A percentile compares a stretch with the other conserved stretches of the same genome.
These are phyloP conservation scores for Empis stercorea DNA, from an alignment of 2,888 invertebrate genomes.

Conservation along the genomic window DNA sequence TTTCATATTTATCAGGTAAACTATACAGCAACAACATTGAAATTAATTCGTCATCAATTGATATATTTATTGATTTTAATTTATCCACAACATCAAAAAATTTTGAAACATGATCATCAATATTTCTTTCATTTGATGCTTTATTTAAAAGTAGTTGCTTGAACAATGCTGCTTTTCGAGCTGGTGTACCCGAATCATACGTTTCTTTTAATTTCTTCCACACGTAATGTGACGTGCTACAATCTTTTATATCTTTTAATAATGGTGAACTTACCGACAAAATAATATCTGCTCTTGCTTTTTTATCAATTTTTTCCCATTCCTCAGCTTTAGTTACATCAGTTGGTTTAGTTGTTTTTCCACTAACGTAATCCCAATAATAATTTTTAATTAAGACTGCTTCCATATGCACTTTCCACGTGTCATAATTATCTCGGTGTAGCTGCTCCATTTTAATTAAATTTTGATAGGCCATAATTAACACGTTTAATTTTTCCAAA, in stretches of 20 bases:
- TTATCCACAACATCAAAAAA: conserved; percentile 10
- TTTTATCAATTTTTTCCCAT: conserved; percentile 8
- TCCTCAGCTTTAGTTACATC: background rate
- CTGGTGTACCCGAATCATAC: conserved; percentile 7
- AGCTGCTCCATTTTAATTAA: background rate
- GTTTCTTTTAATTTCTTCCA: conserved; percentile 7
- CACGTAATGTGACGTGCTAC: conserved; percentile 6
- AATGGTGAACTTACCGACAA: conserved; percentile 9
- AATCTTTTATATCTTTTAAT: conserved; percentile 9
- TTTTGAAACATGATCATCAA: conserved; percentile 2
- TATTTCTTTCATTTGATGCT: conserved; percentile 6
- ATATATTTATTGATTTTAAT: conserved; percentile 5
- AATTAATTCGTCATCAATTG: conserved; percentile 6
- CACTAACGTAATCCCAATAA: conserved; percentile 1
- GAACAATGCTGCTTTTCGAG: conserved; percentile 9
- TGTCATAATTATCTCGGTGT: background rate
- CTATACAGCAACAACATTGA: conserved; percentile 9
- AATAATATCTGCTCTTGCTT: conserved; percentile 11
- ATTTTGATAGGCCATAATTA: too few species aligned
- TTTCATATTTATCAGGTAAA: conserved; percentile 1
- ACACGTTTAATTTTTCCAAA: too few species aligned
- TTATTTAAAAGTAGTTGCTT: conserved; percentile 9
- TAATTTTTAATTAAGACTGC: conserved; percentile 1
- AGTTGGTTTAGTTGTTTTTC: background rate
- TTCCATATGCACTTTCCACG: conserved; percentile 2